Evolutionary conservation across 1,140 invertebrate genomes (phyloP).

Genomic region (Phymastichus coffea): DNA sequence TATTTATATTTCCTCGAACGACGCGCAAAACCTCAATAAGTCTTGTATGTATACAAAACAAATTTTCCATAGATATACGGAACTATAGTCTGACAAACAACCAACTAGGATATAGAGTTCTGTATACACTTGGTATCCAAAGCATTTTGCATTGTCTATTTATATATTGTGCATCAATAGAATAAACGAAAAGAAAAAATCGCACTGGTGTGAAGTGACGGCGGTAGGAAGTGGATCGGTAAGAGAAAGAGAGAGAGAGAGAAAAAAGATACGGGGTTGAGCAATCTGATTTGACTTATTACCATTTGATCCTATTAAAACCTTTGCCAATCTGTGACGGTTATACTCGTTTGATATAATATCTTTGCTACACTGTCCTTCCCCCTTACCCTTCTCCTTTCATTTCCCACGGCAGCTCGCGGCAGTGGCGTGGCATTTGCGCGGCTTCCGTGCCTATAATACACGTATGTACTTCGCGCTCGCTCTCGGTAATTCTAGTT

Average conservation of each 20-base stretch:
- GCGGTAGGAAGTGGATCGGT: neutral
- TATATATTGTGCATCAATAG: too few relatives aligned
- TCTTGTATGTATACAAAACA: too few relatives aligned
- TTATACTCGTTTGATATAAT: conserved; percentile 29
- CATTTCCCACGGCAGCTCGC: neutral
- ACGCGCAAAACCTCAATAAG: too few relatives aligned
- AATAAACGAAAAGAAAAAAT: neutral
- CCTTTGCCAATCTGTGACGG: conserved; percentile 20
- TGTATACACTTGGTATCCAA: too few relatives aligned
- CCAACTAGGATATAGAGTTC: too few relatives aligned
- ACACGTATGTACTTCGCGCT: too few relatives aligned
- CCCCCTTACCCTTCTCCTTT: neutral
- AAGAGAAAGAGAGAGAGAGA: neutral
- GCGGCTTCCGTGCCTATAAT: conserved; percentile 24
- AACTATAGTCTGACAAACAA: too few relatives aligned
- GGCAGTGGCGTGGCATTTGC: neutral
- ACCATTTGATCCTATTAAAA: conserved; percentile 31
- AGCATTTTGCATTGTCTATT: too few relatives aligned
- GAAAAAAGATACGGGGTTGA: conserved; percentile 2
- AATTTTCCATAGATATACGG: too few relatives aligned
- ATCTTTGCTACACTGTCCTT: neutral
- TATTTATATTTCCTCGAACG: too few relatives aligned
- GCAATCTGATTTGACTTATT: conserved; percentile 28
- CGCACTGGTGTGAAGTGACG: neutral
- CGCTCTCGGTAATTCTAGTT: conserved; percentile 12